Conservation (phyloP, 1,140 invertebrate genomes). For the Heliothis virescens region DNA sequence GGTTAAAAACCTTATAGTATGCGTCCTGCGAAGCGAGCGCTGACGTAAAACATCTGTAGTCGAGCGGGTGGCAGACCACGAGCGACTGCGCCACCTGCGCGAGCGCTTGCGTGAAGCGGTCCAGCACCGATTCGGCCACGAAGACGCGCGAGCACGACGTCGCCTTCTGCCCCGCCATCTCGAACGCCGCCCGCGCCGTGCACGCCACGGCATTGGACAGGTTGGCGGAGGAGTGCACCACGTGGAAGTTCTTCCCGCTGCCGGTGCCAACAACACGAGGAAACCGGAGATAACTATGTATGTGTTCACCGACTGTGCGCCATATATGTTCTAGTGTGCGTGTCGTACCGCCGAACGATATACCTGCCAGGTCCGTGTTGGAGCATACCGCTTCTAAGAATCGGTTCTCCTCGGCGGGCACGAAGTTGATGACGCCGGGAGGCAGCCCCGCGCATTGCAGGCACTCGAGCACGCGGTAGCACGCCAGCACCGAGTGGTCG, state of each 20-base stretch:
- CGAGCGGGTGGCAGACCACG: conserved; percentile 28
- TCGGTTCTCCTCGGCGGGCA: conserved; percentile 12
- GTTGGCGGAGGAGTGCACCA: conserved; percentile 28
- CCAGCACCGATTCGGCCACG: conserved; percentile 3
- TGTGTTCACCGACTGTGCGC: neutral
- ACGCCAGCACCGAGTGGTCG: conserved; percentile 23
- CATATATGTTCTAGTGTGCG: conserved; percentile 19
- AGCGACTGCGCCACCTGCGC: conserved; percentile 1
- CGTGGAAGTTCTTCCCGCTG: conserved; percentile 38
- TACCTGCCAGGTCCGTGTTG: conserved; percentile 14
- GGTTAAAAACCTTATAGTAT: conserved; percentile 38
- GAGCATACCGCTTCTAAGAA: conserved; percentile 11
- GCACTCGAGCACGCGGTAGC: conserved; percentile 16
- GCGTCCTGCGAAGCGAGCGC: conserved; percentile 15
- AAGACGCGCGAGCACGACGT: conserved; percentile 41
- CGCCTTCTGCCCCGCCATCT: conserved; percentile 35
- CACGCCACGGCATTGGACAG: conserved; percentile 23
- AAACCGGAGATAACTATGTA: neutral
- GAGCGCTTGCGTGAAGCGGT: neutral
- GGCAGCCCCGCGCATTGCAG: conserved; percentile 20
- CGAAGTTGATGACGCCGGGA: conserved; percentile 31
- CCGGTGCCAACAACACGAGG: conserved; percentile 33
- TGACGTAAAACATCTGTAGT: conserved; percentile 32
- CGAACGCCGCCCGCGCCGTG: conserved; percentile 35
- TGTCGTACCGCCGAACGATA: conserved; percentile 26